Conservation (phyloP, 2,797 vertebrate species). For the Aphelocoma californica region DNA sequence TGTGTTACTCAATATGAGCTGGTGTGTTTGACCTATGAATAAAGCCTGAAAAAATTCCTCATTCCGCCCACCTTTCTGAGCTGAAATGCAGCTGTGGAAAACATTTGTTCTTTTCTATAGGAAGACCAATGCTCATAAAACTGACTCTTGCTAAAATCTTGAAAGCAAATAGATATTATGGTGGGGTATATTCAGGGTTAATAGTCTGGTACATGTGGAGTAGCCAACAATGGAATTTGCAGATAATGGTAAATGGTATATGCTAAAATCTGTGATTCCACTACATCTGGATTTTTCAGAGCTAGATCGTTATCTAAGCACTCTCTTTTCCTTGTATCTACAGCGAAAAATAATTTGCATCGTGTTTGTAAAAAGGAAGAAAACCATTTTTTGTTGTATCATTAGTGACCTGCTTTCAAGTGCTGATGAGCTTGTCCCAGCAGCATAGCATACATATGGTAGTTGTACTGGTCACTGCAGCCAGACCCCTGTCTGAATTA, state of each 20-base stretch:
- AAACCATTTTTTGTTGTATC: not conserved
- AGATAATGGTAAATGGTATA: not conserved
- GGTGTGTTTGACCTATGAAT: constrained; percentile 25
- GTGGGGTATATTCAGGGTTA: not conserved
- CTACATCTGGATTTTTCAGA: not conserved
- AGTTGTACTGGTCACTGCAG: not conserved
- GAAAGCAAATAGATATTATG: not conserved
- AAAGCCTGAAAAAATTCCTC: not conserved
- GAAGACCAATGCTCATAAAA: not conserved
- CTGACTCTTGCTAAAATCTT: not conserved
- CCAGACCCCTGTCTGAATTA: not conserved
- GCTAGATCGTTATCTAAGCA: not conserved
- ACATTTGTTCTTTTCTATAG: not conserved
- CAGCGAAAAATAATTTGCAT: not conserved
- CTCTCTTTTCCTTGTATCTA: not conserved
- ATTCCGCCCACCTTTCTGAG: not conserved
- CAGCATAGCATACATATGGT: fast-evolving
- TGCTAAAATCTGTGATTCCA: not conserved
- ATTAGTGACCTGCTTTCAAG: not conserved
- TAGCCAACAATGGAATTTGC: not conserved
- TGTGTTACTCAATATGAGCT: constrained; percentile 42
- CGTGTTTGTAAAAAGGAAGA: not conserved
- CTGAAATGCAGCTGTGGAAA: not conserved
- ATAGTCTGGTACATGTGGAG: not conserved
- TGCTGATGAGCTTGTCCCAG: not conserved